phyloP scores from a whole-genome alignment of 1,140 invertebrate species.

The Mamestra configurata region DNA sequence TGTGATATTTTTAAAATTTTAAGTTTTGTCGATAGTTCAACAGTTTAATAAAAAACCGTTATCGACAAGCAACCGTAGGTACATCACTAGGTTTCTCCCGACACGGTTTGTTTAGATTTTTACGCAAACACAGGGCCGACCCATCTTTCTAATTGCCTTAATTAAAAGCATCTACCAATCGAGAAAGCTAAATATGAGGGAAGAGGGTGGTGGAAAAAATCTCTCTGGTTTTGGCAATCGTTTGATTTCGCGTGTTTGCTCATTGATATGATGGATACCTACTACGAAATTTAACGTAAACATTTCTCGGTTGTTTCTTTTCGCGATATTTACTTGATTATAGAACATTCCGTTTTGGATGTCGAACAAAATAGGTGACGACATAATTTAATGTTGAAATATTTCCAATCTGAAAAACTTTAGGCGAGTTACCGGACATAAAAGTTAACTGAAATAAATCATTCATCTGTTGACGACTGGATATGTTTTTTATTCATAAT shows the following conservation, averaged over 20 bases:
- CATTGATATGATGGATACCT: constrained; percentile 20
- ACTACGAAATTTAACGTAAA: not conserved
- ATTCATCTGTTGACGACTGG: constrained; percentile 4
- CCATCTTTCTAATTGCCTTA: constrained; percentile 85
- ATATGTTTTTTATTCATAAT: not conserved
- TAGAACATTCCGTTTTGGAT: not conserved
- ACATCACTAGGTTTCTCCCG: constrained; percentile 61
- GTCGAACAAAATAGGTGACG: not conserved
- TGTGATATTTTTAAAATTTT: no score
- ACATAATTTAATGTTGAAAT: not conserved
- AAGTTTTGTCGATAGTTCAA: constrained; percentile 1
- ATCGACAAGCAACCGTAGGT: constrained; percentile 33
- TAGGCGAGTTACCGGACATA: not conserved
- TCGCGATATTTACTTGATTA: not conserved
- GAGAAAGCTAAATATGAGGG: constrained; percentile 57
- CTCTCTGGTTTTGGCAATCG: constrained; percentile 12
- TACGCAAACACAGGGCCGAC: constrained; percentile 77
- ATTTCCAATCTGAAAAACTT: not conserved
- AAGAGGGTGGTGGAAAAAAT: constrained; percentile 31
- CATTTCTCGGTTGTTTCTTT: not conserved
- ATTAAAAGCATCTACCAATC: constrained; percentile 78
- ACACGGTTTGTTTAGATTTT: constrained; percentile 82
- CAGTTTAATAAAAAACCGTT: constrained; percentile 18
- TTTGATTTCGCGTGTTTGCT: constrained; percentile 40
- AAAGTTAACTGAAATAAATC: not conserved